phyloP scores from a whole-genome alignment of 1,140 invertebrate genomes.

The Epicauta chinensis region DNA sequence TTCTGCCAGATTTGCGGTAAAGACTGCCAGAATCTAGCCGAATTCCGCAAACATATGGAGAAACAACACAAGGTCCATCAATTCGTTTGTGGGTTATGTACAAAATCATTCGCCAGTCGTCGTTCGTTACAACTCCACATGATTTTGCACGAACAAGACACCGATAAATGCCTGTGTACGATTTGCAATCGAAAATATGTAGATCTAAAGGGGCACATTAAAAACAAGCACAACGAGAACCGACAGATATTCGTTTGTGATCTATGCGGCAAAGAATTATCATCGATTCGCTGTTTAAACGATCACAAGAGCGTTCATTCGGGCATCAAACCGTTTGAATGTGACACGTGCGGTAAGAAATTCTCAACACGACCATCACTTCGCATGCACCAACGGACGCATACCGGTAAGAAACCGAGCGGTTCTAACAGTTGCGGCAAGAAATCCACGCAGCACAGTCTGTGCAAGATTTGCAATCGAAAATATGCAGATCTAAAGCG shows the following conservation, averaged over 20 bases:
- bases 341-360: slow-evolving; percentile 57
- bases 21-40: neutral
- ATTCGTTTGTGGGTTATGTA: slow-evolving; percentile 19
- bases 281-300: no score
- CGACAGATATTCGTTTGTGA: no score
- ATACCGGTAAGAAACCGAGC: slow-evolving; percentile 18
- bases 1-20: neutral
- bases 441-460: neutral
- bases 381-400: slow-evolving; percentile 6
- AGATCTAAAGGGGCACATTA: no score
- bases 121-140: slow-evolving; percentile 14
- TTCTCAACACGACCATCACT: slow-evolving; percentile 38
- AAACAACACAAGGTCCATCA: neutral
- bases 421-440: slow-evolving; percentile 25
- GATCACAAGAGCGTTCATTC: slow-evolving; percentile 52
- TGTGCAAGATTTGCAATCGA: no score
- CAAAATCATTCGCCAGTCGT: slow-evolving; percentile 11
- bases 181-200: no score
- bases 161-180: no score
- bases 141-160: slow-evolving; percentile 9
- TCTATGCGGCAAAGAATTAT: no score
- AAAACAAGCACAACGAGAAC: no score
- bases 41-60: neutral
- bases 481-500: no score
- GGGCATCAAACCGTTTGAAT: slow-evolving; percentile 65